Evolutionary conservation across 37 sponge, comb jelly and placozoan species (phyloP).

Genomic region (Oopsacas minuta): DNA sequence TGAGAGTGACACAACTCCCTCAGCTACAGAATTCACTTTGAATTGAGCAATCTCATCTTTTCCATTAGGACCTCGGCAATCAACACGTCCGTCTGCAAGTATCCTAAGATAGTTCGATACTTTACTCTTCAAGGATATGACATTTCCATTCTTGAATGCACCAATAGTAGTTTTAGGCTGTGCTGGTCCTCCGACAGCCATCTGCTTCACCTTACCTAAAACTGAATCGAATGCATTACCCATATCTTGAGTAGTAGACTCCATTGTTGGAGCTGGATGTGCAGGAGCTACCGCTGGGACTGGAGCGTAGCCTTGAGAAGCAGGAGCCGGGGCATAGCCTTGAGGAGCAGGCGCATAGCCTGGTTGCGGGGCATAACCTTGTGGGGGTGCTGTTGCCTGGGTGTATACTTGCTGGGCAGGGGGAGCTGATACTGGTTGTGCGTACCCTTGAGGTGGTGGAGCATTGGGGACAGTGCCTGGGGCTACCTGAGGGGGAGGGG

Average conservation of each 20-base stretch:
- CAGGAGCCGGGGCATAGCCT: background rate
- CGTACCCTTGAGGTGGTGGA: background rate
- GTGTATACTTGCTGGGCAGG: background rate
- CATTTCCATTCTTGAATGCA: background rate
- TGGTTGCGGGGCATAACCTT: background rate
- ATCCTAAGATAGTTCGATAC: background rate
- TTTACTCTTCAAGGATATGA: background rate
- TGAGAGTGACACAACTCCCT: background rate
- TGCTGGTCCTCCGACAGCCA: background rate
- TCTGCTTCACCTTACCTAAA: background rate
- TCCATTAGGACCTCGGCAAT: background rate
- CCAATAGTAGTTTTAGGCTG: background rate
- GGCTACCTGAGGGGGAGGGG: background rate
- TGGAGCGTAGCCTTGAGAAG: background rate
- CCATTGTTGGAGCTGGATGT: background rate
- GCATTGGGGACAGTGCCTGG: background rate
- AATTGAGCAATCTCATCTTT: constrained; percentile 16
- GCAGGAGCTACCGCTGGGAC: background rate
- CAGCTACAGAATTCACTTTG: background rate
- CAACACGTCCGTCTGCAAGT: background rate
- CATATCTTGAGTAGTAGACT: background rate
- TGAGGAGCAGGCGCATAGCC: background rate
- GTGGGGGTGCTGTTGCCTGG: background rate
- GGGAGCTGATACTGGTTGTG: background rate
- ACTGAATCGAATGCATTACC: background rate